Percentiles rank a stretch among this genome's conserved stretches.
Evolutionary conservation across 2,888 invertebrate genomes (phyloP).

Genomic region (Lamproptera curius): DNA sequence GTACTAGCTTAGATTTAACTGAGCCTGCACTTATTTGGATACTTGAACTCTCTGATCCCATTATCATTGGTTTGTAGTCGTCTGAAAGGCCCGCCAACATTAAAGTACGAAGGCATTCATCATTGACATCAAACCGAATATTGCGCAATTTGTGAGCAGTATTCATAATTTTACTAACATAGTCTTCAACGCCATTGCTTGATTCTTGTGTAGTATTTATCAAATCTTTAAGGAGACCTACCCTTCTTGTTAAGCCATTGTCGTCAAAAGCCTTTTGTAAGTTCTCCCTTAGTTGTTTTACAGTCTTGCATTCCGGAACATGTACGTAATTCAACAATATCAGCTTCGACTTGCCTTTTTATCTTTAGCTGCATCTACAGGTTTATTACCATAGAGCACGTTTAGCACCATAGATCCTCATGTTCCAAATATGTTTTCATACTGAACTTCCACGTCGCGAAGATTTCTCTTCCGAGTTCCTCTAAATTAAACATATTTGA

Average conservation of each 20-base stretch:
- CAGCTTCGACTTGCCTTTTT: slow-evolving; percentile 22
- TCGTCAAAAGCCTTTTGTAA: slow-evolving; percentile 20
- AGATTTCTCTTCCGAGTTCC: not conserved
- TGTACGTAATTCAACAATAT: slow-evolving; percentile 25
- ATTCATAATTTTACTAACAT: slow-evolving; percentile 23
- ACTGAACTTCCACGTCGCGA: slow-evolving; percentile 1
- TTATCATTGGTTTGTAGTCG: not conserved
- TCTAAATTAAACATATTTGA: slow-evolving; percentile 1
- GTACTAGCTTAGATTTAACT: slow-evolving; percentile 25
- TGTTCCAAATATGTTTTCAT: slow-evolving; percentile 2
- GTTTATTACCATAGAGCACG: not conserved
- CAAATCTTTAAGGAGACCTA: slow-evolving; percentile 20
- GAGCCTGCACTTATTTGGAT: not conserved
- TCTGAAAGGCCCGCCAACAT: not conserved
- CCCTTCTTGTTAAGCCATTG: slow-evolving; percentile 20
- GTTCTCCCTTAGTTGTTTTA: slow-evolving; percentile 20
- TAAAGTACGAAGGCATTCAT: slow-evolving; percentile 13
- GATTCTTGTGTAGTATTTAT: slow-evolving; percentile 16
- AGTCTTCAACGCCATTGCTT: slow-evolving; percentile 22
- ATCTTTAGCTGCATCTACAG: slow-evolving; percentile 19
- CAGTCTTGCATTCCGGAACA: slow-evolving; percentile 23
- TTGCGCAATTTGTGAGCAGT: slow-evolving; percentile 27
- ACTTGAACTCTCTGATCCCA: not conserved
- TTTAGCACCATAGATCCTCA: slow-evolving; percentile 8
- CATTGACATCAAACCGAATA: slow-evolving; percentile 23